phyloP scores from a whole-genome alignment of 1,140 invertebrate genomes.

The Neotoxoptera formosana region DNA sequence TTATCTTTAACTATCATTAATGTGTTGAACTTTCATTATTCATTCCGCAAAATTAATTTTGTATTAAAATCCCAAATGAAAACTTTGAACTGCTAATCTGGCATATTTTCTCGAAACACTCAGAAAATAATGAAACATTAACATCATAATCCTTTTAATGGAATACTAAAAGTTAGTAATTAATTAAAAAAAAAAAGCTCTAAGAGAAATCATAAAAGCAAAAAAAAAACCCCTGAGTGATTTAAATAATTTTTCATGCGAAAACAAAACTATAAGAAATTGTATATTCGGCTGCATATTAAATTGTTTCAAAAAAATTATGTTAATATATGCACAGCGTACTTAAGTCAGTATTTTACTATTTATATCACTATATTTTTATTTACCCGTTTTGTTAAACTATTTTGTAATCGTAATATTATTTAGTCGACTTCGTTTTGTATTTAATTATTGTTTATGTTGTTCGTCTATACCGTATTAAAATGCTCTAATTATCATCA shows the following conservation, averaged over 20 bases:
- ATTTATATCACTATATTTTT: background rate
- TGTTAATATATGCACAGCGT: background rate
- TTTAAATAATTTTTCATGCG: conserved; percentile 11
- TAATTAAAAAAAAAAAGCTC: conserved; percentile 13
- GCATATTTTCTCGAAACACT: conserved; percentile 15
- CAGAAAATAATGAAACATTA: background rate
- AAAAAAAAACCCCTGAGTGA: background rate
- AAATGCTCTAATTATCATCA: background rate
- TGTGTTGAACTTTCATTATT: conserved; percentile 4
- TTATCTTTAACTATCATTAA: background rate
- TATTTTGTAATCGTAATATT: background rate
- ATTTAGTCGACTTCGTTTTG: background rate
- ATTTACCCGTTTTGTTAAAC: background rate
- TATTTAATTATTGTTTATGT: background rate
- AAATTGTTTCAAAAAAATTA: background rate
- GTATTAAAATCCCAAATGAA: conserved; percentile 2
- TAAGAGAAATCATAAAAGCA: conserved; percentile 6
- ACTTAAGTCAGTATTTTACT: background rate
- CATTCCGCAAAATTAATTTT: background rate
- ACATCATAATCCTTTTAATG: conserved; percentile 9
- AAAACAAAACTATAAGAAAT: background rate
- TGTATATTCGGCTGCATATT: background rate
- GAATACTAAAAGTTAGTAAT: conserved; percentile 31
- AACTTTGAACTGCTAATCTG: conserved; percentile 35
- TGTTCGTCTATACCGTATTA: background rate